These are phyloP conservation scores for Echinometra lucunter DNA, from an alignment of 53 echinoderm and acorn worm genomes.

Conservation along the genomic window DNA sequence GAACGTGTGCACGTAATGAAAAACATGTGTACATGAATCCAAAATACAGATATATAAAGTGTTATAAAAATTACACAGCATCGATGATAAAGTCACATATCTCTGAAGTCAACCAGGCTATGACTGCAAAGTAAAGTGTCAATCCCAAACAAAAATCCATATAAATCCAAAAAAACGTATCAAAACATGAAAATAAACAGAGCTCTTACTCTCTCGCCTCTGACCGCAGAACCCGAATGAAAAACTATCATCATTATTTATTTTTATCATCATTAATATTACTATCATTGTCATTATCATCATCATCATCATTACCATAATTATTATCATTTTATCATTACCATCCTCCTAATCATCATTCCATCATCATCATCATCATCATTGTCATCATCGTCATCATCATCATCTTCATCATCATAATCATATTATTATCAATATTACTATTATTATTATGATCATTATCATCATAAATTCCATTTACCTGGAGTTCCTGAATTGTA, in stretches of 20 bases:
- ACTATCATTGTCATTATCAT: no score
- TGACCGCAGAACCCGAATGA: no score
- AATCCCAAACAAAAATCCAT: neutral
- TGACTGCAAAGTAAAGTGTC: neutral
- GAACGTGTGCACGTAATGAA: no score
- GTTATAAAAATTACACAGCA: neutral
- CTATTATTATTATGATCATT: no score
- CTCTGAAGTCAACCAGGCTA: neutral
- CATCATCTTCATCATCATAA: neutral
- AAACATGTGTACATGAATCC: neutral
- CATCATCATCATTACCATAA: no score
- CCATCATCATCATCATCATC: no score
- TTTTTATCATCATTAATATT: no score
- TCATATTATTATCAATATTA: no score
- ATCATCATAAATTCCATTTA: neutral
- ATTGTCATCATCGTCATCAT: no score
- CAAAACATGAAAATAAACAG: neutral
- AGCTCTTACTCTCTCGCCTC: neutral
- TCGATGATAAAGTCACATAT: neutral
- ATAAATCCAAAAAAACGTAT: neutral
- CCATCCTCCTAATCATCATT: no score
- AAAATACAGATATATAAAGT: neutral
- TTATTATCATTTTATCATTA: no score
- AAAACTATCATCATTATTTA: no score
- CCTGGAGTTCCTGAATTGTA: slow-evolving; percentile 72